phyloP scores from a whole-genome alignment of 2,888 invertebrate species.

The Epirrhoe alternata region DNA sequence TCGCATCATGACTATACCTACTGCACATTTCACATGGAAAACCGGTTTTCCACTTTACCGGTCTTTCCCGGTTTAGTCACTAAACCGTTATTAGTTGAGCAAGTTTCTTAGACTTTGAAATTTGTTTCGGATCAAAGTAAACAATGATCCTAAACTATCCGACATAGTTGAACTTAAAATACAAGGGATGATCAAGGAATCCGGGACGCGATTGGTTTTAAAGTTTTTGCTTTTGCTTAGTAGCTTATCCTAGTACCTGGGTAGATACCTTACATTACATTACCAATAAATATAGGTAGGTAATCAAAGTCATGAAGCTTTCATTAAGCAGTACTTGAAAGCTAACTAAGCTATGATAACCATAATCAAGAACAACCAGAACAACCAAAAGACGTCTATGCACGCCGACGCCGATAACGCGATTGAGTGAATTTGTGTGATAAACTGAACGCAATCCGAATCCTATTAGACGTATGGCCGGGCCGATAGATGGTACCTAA shows the following conservation, averaged over 20 bases:
- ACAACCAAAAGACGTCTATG: background rate
- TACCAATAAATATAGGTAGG: no score
- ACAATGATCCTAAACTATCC: background rate
- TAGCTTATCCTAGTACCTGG: no score
- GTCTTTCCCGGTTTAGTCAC: background rate
- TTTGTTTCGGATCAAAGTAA: background rate
- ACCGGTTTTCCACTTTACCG: background rate
- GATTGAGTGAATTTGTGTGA: conserved; percentile 62
- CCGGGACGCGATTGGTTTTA: background rate
- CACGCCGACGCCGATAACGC: conserved; percentile 60
- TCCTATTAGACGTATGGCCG: conserved; percentile 77
- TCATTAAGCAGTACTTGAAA: no score
- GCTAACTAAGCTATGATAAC: no score
- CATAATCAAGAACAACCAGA: background rate
- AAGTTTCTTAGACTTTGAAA: background rate
- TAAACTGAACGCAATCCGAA: conserved; percentile 76
- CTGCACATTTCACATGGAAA: conserved; percentile 4
- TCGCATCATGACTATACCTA: conserved; percentile 12
- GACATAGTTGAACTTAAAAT: background rate
- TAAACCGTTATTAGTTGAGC: background rate
- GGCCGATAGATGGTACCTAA: conserved; percentile 63
- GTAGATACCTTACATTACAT: no score
- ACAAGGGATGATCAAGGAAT: background rate
- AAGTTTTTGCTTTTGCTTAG: background rate
- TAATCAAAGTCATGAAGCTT: no score